These are phyloP conservation scores for Polymixis lichenea DNA, from an alignment of 2,888 invertebrate species.

Conservation along the genomic window DNA sequence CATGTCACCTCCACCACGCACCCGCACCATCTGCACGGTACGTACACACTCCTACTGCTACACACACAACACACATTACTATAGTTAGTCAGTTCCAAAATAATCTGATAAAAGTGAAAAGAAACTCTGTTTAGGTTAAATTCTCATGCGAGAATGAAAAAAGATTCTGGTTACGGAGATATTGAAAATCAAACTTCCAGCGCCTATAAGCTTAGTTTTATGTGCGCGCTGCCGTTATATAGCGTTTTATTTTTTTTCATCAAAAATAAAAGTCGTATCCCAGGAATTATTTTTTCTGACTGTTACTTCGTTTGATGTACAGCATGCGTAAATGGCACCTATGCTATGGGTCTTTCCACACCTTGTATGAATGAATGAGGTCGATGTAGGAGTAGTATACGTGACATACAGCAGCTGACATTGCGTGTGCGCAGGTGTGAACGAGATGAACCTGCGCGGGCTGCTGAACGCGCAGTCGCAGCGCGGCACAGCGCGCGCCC, in stretches of 20 bases:
- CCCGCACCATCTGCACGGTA: constrained; percentile 5
- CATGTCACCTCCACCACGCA: constrained; percentile 86
- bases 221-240: too few relatives aligned
- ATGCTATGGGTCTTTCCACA: too few relatives aligned
- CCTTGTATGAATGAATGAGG: background rate
- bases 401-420: too few relatives aligned
- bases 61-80: background rate
- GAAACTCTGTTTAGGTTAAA: too few relatives aligned
- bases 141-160: too few relatives aligned
- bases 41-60: background rate
- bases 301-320: too few relatives aligned
- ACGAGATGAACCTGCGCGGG: constrained; percentile 88
- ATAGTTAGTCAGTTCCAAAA: background rate
- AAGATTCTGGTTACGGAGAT: background rate
- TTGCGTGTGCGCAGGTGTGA: constrained; percentile 77
- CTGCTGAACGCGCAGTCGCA: constrained; percentile 81
- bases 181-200: background rate
- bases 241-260: too few relatives aligned
- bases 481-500: constrained; percentile 62
- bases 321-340: background rate
- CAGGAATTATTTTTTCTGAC: too few relatives aligned
- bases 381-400: background rate
- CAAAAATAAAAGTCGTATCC: too few relatives aligned
- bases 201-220: too few relatives aligned
- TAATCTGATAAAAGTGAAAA: background rate